A percentile compares a stretch with the other conserved stretches of the same genome.
Conservation (phyloP, 2,888 invertebrate species). For the Argyra leucocephala region DNA sequence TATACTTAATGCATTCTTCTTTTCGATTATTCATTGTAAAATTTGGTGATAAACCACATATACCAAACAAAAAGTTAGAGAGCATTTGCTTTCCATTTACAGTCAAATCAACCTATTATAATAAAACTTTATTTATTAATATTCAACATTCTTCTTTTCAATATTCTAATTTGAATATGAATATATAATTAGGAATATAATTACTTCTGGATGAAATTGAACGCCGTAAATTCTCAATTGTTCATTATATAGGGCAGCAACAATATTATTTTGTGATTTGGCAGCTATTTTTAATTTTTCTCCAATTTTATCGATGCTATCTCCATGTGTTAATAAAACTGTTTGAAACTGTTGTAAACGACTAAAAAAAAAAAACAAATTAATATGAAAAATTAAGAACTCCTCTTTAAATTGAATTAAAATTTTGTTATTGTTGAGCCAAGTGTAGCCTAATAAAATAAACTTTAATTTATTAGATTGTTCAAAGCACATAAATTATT, state of each 20-base stretch:
- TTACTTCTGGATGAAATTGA: constrained; percentile 95
- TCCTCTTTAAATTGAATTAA: too few species aligned
- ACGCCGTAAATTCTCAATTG: constrained; percentile 85
- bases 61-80: constrained; percentile 86
- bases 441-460: constrained; percentile 38
- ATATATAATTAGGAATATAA: not conserved
- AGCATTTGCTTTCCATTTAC: constrained; percentile 84
- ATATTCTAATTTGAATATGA: not conserved
- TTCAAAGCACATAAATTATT: constrained; percentile 30
- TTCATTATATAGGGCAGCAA: constrained; percentile 86
- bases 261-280: constrained; percentile 64
- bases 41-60: constrained; percentile 74
- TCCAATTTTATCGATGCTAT: constrained; percentile 86
- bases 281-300: constrained; percentile 81
- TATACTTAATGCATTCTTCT: constrained; percentile 82
- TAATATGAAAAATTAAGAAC: too few species aligned
- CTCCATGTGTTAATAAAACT: constrained; percentile 94
- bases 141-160: too few species aligned
- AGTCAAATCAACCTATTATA: constrained; percentile 74
- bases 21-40: constrained; percentile 85
- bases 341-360: constrained; percentile 77
- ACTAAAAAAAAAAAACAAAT: constrained; percentile 46
- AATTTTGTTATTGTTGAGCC: constrained; percentile 30
- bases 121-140: not conserved
- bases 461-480: constrained; percentile 33